Conservation (phyloP, 2,888 invertebrate genomes). For the Drosophila monieri region DNA sequence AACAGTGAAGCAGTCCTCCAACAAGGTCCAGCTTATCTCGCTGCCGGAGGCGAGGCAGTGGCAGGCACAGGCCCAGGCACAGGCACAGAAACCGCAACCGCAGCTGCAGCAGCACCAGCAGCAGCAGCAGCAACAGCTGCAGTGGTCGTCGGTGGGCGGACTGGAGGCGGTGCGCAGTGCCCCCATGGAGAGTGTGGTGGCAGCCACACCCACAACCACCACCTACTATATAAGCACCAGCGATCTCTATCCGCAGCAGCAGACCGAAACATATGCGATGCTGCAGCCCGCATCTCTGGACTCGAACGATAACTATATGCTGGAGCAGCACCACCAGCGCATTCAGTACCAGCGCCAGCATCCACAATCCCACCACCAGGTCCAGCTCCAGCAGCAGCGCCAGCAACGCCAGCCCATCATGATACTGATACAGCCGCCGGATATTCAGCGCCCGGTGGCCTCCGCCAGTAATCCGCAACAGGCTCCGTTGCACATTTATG, state of each 20-base stretch:
- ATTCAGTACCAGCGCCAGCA: constrained; percentile 55
- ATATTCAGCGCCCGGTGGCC: constrained; percentile 60
- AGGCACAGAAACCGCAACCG: constrained; percentile 29
- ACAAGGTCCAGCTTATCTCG: constrained; percentile 34
- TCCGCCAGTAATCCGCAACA: constrained; percentile 73
- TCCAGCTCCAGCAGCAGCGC: constrained; percentile 18
- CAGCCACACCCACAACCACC: constrained; percentile 44
- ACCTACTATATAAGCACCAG: constrained; percentile 75
- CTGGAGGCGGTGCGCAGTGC: constrained; percentile 62
- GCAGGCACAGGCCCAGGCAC: background rate
- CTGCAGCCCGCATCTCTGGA: constrained; percentile 52
- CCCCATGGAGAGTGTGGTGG: constrained; percentile 17
- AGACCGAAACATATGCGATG: constrained; percentile 46
- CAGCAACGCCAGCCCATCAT: constrained; percentile 63
- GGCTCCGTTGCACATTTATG: constrained; percentile 61
- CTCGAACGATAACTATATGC: constrained; percentile 71
- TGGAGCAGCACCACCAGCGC: constrained; percentile 49
- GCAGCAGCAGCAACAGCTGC: constrained; percentile 27
- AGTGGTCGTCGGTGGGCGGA: constrained; percentile 68
- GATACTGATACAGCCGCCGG: constrained; percentile 70
- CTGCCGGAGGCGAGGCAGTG: constrained; percentile 25
- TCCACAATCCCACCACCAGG: constrained; percentile 29
- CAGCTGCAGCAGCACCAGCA: constrained; percentile 38
- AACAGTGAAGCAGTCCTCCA: constrained; percentile 30
- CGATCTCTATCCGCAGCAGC: constrained; percentile 67